phyloP scores from a whole-genome alignment of 2,797 vertebrate genomes.

The Ptychadena robeensis region DNA sequence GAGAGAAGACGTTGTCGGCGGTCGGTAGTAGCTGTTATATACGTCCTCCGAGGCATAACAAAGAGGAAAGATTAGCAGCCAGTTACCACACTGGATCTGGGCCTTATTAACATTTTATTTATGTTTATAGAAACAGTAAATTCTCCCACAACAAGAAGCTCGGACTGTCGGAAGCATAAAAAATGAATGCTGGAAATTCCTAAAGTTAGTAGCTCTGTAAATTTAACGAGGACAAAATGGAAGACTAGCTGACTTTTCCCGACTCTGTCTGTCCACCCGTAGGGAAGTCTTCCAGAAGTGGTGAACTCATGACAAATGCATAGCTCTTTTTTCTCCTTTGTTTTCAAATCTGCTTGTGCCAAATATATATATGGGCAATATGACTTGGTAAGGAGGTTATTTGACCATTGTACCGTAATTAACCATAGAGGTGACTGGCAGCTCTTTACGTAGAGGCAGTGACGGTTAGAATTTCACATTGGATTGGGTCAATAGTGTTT shows the following conservation, averaged over 20 bases:
- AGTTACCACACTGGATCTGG: conserved; percentile 16
- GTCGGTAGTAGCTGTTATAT: conserved; percentile 21
- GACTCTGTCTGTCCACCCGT: no score
- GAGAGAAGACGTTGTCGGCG: conserved; percentile 25
- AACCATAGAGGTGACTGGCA: no score
- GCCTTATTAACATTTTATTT: conserved; percentile 56
- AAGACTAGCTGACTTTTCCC: conserved; percentile 5
- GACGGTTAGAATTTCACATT: no score
- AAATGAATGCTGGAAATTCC: conserved; percentile 30
- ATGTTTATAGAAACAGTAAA: conserved; percentile 42
- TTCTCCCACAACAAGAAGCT: conserved; percentile 3
- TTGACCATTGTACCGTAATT: no score
- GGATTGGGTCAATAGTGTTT: no score
- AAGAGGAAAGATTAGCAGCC: conserved; percentile 44
- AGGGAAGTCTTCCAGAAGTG: no score
- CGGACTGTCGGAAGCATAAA: background rate
- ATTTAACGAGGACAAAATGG: conserved; percentile 56
- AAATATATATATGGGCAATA: no score
- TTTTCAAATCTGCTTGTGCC: no score
- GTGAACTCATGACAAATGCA: no score
- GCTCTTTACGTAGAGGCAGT: no score
- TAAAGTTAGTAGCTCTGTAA: conserved; percentile 15
- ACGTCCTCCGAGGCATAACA: conserved; percentile 43
- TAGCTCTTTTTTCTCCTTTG: no score
- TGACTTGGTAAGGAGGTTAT: no score